Base-by-base conservation (phyloP, 1,140 invertebrate species). In the Gonatopus flavifemur region DNA sequence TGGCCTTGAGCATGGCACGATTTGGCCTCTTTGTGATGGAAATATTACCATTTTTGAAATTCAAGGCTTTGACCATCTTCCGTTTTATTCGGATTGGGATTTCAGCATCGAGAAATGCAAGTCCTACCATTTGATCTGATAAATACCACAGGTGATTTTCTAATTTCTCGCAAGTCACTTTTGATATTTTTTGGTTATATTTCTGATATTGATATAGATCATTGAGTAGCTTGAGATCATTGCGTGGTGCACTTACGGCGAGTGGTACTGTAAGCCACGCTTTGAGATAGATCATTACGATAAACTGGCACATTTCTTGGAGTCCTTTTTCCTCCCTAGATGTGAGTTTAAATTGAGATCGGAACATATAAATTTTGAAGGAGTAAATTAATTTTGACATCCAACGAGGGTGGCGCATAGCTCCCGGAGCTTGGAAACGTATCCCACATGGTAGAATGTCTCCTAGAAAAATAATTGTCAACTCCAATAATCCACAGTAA, bases 361-460 rank as follows among this genome's bases (percentile, higher is more conserved):
- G 48, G 54, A 75, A 69, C 36, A 72, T 28, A 31, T 46, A 75
- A 19, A 76, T 59, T 62, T 77, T 77, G n/a, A 76, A 59, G 15
- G 33, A 49, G 49, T 75, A 75, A 37, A 75, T 62, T 19, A 66
- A 64, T 59, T 67, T 76, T 53, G 70, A 56, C 65, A 75, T 70
- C 67, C 72, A 76, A 21, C 71, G 35, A 19, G 72, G 64, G 42
- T 66, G 56, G 57, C 70, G 62, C 47, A 76, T 55, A 28, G 68
- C 54, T 45, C 65, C 61, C 42, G 66, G 64, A n/a, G n/a, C n/a
- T n/a, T n/a, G n/a, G n/a, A n/a, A n/a, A n/a, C n/a, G n/a, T n/a
- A n/a, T n/a, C n/a, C n/a, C n/a, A n/a, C n/a, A n/a, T n/a, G n/a
- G n/a, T n/a, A n/a, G n/a, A n/a, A n/a, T n/a, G n/a, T n/a, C n/a